These are phyloP conservation scores for Etheostoma perlongum DNA, from an alignment of 2,797 vertebrate species.

Conservation along the genomic window DNA sequence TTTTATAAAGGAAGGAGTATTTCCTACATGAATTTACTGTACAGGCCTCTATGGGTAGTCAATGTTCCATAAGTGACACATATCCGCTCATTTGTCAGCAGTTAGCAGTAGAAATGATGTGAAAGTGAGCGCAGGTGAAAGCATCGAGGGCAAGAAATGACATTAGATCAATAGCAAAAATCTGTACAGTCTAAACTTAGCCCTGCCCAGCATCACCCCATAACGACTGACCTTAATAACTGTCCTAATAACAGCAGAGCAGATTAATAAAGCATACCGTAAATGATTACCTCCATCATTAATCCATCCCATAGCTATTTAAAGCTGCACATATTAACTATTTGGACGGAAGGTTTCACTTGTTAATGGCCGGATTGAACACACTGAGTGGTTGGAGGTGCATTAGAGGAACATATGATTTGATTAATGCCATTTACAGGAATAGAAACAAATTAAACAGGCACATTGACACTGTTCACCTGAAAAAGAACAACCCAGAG, in stretches of 20 bases:
- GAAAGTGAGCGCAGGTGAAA: constrained; percentile 44
- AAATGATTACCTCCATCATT: constrained; percentile 86
- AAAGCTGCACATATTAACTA: constrained; percentile 74
- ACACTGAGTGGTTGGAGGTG: constrained; percentile 48
- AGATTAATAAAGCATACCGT: constrained; percentile 84
- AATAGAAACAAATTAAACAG: constrained; percentile 68
- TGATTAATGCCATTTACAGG: constrained; percentile 72
- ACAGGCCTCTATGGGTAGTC: neutral
- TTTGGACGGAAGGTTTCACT: constrained; percentile 75
- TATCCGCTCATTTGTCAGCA: constrained; percentile 31
- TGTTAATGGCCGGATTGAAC: constrained; percentile 73
- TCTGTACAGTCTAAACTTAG: constrained; percentile 51
- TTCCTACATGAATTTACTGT: neutral
- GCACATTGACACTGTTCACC: constrained; percentile 40
- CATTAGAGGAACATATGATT: constrained; percentile 66
- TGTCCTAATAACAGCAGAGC: constrained; percentile 75
- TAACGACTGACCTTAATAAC: constrained; percentile 74
- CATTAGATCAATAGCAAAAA: constrained; percentile 67
- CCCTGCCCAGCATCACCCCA: constrained; percentile 11
- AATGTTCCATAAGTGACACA: constrained; percentile 28
- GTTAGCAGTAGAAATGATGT: constrained; percentile 32
- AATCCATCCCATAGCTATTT: constrained; percentile 81
- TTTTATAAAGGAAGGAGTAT: too few species aligned
- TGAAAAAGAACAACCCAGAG: constrained; percentile 3
- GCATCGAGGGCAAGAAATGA: constrained; percentile 34